Conservation (phyloP, 2,888 invertebrate species). For the Cylindroiulus punctatus region DNA sequence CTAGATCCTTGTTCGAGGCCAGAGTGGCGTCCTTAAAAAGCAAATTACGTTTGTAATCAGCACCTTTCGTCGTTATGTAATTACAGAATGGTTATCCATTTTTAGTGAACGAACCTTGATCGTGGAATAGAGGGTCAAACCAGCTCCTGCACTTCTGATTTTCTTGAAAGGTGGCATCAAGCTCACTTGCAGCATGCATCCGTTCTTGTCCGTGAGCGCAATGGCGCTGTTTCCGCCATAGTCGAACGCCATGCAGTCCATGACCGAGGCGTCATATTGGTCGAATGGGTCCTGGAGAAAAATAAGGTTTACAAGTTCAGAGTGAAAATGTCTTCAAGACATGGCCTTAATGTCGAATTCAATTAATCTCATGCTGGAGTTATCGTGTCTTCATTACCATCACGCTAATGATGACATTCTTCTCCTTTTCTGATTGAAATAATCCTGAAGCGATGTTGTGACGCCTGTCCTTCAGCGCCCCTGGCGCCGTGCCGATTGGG, state of each 20-base stretch:
- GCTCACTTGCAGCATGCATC: constrained; percentile 51
- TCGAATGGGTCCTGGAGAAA: constrained; percentile 46
- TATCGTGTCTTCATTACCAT: neutral
- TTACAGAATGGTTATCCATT: neutral
- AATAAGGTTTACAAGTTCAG: neutral
- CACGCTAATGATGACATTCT: constrained; percentile 49
- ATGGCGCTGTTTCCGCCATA: neutral
- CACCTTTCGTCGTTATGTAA: neutral
- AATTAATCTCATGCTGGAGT: too few species aligned
- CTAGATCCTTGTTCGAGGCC: neutral
- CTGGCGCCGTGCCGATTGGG: neutral
- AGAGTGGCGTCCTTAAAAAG: constrained; percentile 26
- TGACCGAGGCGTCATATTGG: constrained; percentile 51
- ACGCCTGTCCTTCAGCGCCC: neutral
- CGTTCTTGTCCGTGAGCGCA: constrained; percentile 52
- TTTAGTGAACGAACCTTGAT: neutral
- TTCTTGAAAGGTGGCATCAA: constrained; percentile 54
- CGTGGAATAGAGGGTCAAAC: constrained; percentile 48
- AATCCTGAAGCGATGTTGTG: constrained; percentile 47
- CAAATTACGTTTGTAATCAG: neutral
- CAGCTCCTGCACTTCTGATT: constrained; percentile 11
- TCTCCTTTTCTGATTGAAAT: constrained; percentile 30
- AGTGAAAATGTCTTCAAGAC: too few species aligned
- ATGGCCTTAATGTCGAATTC: too few species aligned
- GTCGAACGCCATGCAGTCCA: constrained; percentile 51